These are phyloP conservation scores for Pachycephala philippinensis DNA, from an alignment of 2,113 vertebrate species.

Conservation along the genomic window DNA sequence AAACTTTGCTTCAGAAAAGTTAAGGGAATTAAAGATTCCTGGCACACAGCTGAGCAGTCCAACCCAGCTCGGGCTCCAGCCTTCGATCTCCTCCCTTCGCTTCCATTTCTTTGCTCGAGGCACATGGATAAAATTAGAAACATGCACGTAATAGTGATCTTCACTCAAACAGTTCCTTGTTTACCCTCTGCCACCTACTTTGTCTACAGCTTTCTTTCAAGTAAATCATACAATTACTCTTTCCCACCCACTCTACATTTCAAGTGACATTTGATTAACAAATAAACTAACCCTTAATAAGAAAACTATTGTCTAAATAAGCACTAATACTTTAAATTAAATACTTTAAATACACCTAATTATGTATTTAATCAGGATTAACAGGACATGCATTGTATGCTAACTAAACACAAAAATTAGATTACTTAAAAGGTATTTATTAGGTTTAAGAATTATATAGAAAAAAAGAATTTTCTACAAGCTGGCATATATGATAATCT, in stretches of 20 bases:
- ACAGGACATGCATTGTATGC: not conserved
- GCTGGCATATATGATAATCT: not conserved
- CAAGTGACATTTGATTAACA: conserved; percentile 48
- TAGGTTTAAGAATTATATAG: not conserved
- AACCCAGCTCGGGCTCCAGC: not conserved
- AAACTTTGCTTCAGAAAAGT: not conserved
- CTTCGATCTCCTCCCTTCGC: not conserved
- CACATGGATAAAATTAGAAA: conserved; percentile 10
- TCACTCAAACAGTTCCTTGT: conserved; percentile 1
- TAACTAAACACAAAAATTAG: conserved; percentile 17
- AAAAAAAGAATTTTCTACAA: not conserved
- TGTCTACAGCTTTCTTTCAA: conserved; percentile 43
- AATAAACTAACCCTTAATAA: conserved; percentile 48
- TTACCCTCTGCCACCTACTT: conserved; percentile 30
- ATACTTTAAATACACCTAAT: conserved; percentile 50
- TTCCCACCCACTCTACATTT: conserved; percentile 28
- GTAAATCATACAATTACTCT: conserved; percentile 41
- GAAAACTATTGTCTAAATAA: conserved; percentile 62
- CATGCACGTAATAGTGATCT: not conserved
- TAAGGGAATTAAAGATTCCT: not conserved
- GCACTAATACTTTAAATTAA: conserved; percentile 45
- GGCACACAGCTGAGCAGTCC: accelerated
- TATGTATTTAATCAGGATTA: conserved; percentile 48
- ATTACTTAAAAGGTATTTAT: not conserved
- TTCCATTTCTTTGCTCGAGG: not conserved